phyloP scores from a whole-genome alignment of 1,140 invertebrate genomes.

The Papilio aristodemus region DNA sequence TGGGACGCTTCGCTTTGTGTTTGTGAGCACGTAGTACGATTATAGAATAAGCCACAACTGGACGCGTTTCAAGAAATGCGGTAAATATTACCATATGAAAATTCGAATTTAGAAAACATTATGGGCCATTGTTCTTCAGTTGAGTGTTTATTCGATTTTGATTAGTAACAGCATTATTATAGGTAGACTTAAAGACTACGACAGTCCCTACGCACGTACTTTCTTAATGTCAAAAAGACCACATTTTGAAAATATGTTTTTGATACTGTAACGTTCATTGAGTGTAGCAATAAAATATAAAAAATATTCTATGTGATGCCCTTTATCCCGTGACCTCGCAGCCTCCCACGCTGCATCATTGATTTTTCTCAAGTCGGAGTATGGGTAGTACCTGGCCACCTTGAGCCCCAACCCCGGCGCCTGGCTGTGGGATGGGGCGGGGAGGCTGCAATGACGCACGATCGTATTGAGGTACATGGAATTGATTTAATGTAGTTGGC shows the following conservation, averaged over 20 bases:
- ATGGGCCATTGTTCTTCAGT: no score
- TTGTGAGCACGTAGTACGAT: neutral
- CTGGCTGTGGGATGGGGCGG: neutral
- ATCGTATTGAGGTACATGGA: neutral
- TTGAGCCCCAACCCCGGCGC: neutral
- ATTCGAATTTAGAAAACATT: no score
- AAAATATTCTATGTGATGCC: neutral
- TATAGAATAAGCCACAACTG: neutral
- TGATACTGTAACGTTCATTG: neutral
- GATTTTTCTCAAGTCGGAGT: neutral
- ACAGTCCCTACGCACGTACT: neutral
- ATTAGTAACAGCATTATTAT: no score
- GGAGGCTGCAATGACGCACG: neutral
- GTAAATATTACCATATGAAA: no score
- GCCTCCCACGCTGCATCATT: slow-evolving; percentile 24
- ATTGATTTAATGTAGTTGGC: neutral
- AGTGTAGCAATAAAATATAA: neutral
- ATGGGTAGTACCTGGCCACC: neutral
- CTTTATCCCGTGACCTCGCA: slow-evolving; percentile 24
- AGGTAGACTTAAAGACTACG: no score
- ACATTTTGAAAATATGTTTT: neutral
- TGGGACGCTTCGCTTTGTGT: neutral
- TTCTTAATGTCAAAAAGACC: neutral
- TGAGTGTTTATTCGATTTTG: no score
- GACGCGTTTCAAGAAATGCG: no score